Conservation (phyloP, 2,113 vertebrate species). For the Anhinga rufa region DNA sequence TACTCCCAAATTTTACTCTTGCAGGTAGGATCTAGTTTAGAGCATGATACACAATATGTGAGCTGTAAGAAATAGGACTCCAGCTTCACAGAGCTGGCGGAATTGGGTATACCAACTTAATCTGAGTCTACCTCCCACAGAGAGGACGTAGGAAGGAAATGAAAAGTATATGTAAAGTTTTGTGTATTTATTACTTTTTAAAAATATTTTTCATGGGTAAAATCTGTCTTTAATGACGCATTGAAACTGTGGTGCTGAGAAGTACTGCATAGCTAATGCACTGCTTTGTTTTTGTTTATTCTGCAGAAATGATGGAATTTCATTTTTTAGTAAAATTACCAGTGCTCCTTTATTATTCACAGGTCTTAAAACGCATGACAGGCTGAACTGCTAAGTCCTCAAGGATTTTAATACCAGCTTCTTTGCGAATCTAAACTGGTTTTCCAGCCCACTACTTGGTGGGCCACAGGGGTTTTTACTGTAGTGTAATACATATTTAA, state of each 20-base stretch:
- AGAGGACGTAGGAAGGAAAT: constrained; percentile 47
- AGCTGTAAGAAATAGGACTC: constrained; percentile 10
- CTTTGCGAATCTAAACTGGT: constrained; percentile 73
- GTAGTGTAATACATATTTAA: constrained; percentile 49
- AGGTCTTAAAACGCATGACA: constrained; percentile 61
- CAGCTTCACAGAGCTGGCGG: constrained; percentile 21
- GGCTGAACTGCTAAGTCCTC: constrained; percentile 36
- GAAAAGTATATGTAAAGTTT: constrained; percentile 43
- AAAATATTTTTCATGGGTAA: constrained; percentile 68
- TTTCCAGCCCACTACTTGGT: constrained; percentile 69
- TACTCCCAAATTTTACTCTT: background rate
- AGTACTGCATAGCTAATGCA: constrained; percentile 74
- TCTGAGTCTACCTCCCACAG: constrained; percentile 43
- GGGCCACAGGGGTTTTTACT: constrained; percentile 32
- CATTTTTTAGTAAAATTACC: constrained; percentile 73
- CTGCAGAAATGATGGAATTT: constrained; percentile 74
- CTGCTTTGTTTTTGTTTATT: constrained; percentile 78
- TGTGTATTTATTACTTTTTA: constrained; percentile 40
- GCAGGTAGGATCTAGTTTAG: background rate
- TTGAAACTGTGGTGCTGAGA: constrained; percentile 52
- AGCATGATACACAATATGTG: background rate
- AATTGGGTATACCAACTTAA: constrained; percentile 18
- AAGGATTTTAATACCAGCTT: constrained; percentile 58
- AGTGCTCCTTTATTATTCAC: constrained; percentile 62
- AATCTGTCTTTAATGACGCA: constrained; percentile 71